Conservation (phyloP, 2,113 vertebrate genomes). For the Asarcornis scutulata region DNA sequence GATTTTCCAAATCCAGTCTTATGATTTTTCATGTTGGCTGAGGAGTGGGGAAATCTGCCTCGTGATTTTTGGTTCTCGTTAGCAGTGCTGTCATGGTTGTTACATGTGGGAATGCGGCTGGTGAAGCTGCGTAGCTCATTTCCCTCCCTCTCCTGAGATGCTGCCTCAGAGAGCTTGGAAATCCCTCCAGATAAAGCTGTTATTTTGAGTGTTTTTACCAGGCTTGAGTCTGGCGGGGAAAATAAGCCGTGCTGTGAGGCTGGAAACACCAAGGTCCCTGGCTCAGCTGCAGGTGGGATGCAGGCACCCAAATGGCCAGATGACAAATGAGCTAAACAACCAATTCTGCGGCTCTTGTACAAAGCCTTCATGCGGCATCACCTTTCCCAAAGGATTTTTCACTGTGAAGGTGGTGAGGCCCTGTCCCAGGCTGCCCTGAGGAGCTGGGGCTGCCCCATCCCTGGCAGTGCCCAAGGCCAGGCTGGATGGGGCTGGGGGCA, state of each 20-base stretch:
- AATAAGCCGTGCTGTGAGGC: neutral
- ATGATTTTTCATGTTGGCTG: constrained; percentile 22
- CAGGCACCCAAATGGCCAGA: neutral
- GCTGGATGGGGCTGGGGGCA: neutral
- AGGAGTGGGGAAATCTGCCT: constrained; percentile 18
- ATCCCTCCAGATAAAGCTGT: neutral
- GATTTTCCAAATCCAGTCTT: constrained; percentile 37
- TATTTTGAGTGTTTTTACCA: neutral
- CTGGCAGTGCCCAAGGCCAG: neutral
- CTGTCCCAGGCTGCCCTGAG: neutral
- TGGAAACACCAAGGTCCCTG: neutral
- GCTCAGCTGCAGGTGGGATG: neutral
- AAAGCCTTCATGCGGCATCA: rapidly evolving
- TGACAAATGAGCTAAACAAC: neutral
- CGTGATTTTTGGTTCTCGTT: neutral
- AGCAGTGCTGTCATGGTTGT: neutral
- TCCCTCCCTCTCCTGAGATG: neutral
- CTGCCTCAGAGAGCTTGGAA: neutral
- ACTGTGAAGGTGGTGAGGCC: neutral
- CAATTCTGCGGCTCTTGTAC: neutral
- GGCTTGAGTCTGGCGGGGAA: neutral
- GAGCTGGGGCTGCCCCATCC: neutral
- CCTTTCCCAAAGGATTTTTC: neutral
- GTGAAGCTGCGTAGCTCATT: neutral
- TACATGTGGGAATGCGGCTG: neutral